phyloP scores from a whole-genome alignment of 2,113 vertebrate species.

The Lagopus leucura region DNA sequence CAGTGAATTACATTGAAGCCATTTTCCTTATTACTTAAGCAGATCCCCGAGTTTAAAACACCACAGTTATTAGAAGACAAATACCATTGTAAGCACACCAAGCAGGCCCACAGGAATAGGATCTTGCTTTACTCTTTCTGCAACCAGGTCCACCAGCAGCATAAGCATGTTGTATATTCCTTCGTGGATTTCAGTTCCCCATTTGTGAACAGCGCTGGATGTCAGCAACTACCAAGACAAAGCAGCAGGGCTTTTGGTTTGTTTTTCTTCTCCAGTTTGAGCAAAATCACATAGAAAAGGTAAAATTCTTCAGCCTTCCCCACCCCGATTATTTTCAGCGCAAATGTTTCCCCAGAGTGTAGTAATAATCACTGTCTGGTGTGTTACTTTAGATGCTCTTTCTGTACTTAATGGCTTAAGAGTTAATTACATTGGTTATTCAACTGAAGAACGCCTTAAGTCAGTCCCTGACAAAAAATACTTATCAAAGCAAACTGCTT shows the following conservation, averaged over 20 bases:
- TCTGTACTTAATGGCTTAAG: background rate
- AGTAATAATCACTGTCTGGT: background rate
- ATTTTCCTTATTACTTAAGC: background rate
- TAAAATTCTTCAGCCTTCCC: background rate
- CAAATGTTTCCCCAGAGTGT: background rate
- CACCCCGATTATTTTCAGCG: background rate
- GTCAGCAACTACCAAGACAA: slow-evolving; percentile 86
- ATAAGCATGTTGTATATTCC: slow-evolving; percentile 99
- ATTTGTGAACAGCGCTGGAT: slow-evolving; percentile 98
- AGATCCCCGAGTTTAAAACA: background rate
- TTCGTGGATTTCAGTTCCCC: slow-evolving; percentile 98
- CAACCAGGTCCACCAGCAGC: slow-evolving; percentile 95
- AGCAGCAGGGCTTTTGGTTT: background rate
- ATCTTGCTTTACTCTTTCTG: slow-evolving; percentile 95
- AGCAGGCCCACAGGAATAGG: slow-evolving; percentile 92
- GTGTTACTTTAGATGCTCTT: background rate
- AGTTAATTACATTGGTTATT: slow-evolving; percentile 13
- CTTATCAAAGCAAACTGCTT: background rate
- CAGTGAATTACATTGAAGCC: no score
- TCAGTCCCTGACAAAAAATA: slow-evolving; percentile 4
- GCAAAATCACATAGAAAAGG: background rate
- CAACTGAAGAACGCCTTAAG: background rate
- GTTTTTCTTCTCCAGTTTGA: background rate
- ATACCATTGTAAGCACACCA: slow-evolving; percentile 94
- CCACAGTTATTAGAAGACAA: background rate